Base-by-base conservation (phyloP, 2,797 vertebrate species). In the Pteronotus mesoamericanus region DNA sequence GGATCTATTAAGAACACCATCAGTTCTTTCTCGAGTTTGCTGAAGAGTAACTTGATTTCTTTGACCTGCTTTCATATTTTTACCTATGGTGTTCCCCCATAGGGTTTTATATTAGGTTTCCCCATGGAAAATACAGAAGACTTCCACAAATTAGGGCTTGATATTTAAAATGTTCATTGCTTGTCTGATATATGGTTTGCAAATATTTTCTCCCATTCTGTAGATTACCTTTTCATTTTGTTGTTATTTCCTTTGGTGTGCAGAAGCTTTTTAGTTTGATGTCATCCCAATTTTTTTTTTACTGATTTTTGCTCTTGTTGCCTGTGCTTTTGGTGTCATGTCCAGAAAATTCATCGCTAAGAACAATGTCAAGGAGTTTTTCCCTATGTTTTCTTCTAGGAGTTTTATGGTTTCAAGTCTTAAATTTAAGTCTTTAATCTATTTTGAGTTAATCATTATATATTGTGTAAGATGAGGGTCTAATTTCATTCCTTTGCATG, bases 41-140 rank as follows among this genome's bases (percentile, higher is more conserved):
- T 75, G 44, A 72, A 68, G 69, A 92, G 44, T 79, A 94, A 69
- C 39, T 75, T 39, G 24, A 89, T 89, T 92, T 90, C 29, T 95
- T 74, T 88, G 53, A 89, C 37, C 34, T 82, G 48, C 11, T 89
- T 29, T 90, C 37, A 44, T 44, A 71, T 64, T 89, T 93, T 92
- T 2, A 66, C 18, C 15, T 84, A 80, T 14, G 14, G 2, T 71
- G 1, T 77, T 15, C 55, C 89, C 21, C 72, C 26, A 69, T 53
- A 53, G 21, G 6, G 14, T 85, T 71, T 86, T 15, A 71, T n/a
- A 57, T 91, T 86, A 59, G 10, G 80, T 75, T 14, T 78, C 9
- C 37, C 68, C 71, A 48, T 68, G n/a, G 48, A 75, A 94, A 78
- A 89, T 26, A 90, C 34, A 93, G 89, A 86, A 91, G 55, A 61